phyloP scores from a whole-genome alignment of 2,797 vertebrate species.

The Tachyglossus aculeatus region DNA sequence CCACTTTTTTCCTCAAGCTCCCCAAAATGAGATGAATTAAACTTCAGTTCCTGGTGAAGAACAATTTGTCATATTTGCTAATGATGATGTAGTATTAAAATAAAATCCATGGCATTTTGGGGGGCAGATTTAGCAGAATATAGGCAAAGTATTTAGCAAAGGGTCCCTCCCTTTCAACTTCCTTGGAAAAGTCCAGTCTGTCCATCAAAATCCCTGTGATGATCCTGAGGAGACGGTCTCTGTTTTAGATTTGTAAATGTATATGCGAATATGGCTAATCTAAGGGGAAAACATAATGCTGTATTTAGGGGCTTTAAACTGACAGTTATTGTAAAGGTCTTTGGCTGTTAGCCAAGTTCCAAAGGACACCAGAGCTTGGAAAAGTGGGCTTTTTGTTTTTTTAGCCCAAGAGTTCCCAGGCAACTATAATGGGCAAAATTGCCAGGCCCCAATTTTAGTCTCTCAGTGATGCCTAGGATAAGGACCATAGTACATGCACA shows the following conservation, averaged over 20 bases:
- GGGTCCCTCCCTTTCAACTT: conserved; percentile 20
- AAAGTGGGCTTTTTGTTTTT: neutral
- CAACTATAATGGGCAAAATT: too few species aligned
- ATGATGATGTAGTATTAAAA: conserved; percentile 34
- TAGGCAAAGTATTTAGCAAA: conserved; percentile 9
- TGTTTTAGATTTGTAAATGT: neutral
- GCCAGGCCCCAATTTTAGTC: too few species aligned
- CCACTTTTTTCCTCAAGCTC: conserved; percentile 19
- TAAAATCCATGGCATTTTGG: conserved; percentile 43
- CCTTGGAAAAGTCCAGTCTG: neutral
- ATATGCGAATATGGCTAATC: neutral
- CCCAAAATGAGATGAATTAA: conserved; percentile 10
- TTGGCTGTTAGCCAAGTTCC: neutral
- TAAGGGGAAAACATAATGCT: neutral
- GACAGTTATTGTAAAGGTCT: neutral
- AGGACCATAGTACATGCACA: too few species aligned
- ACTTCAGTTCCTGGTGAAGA: conserved; percentile 16
- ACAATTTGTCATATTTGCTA: conserved; percentile 31
- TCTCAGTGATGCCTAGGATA: too few species aligned
- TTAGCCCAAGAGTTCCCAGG: neutral
- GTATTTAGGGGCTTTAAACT: conserved; percentile 2
- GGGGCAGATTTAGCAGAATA: conserved; percentile 4
- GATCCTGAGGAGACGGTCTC: neutral
- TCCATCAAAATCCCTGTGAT: conserved; percentile 3
- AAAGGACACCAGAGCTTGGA: neutral